Evolutionary conservation across 92 coral and sea anemone genomes (phyloP).

Genomic region (Bergia sp.): DNA sequence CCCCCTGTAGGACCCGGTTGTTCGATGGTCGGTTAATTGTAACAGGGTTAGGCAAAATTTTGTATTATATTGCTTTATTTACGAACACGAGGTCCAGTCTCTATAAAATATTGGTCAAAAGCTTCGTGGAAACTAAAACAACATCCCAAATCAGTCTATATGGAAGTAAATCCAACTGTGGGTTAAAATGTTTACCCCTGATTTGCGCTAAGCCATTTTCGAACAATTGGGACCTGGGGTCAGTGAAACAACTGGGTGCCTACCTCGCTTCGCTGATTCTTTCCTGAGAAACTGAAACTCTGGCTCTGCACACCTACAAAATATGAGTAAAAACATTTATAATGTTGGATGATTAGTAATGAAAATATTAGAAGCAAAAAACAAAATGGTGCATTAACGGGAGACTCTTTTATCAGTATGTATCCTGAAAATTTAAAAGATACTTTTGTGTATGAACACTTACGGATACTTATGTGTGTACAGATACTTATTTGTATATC

Average conservation of each 20-base stretch:
- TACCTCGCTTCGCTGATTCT: slow-evolving; percentile 86
- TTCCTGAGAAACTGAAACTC: slow-evolving; percentile 84
- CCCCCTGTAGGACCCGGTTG: no score
- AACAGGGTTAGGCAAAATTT: no score
- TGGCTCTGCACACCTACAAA: slow-evolving; percentile 77
- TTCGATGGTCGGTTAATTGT: no score
- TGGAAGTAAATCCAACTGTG: neutral
- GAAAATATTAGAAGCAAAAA: neutral
- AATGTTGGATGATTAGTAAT: neutral
- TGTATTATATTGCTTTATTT: no score
- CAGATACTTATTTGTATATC: no score
- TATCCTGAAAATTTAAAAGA: no score
- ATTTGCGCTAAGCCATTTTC: neutral
- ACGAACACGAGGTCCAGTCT: no score
- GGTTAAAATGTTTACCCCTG: no score
- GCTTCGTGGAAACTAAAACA: no score
- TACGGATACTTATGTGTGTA: neutral
- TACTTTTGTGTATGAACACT: no score
- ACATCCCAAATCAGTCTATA: neutral
- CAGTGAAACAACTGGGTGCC: slow-evolving; percentile 1
- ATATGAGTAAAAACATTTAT: neutral
- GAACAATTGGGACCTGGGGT: neutral
- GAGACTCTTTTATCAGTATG: neutral
- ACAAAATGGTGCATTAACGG: neutral
- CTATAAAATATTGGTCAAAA: no score